Conservation (phyloP, 2,797 vertebrate genomes). For the Artibeus jamaicensis region DNA sequence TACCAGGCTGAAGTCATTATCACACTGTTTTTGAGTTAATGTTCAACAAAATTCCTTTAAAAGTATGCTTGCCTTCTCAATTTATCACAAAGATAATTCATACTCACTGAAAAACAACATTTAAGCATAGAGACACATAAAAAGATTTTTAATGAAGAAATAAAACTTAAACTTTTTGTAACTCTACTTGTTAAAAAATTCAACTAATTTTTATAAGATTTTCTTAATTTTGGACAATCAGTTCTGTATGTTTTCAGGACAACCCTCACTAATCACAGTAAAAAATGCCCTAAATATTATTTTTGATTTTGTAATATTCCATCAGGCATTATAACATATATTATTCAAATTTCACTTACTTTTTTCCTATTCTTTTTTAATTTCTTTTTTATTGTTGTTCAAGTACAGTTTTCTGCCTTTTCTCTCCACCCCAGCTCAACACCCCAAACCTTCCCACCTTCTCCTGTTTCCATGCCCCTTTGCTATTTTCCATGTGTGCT, state of each 20-base stretch:
- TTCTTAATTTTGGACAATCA: neutral
- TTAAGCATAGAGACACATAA: neutral
- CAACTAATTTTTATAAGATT: neutral
- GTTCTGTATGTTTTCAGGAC: neutral
- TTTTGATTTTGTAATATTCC: neutral
- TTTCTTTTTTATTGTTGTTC: too few species aligned
- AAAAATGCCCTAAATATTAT: neutral
- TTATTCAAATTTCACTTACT: neutral
- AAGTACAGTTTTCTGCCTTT: too few species aligned
- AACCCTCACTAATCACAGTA: neutral
- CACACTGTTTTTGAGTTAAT: neutral
- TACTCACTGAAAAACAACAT: neutral
- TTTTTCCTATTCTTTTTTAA: neutral
- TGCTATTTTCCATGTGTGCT: too few species aligned
- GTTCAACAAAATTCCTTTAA: neutral
- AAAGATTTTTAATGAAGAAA: neutral
- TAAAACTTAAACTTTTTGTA: neutral
- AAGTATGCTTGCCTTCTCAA: neutral
- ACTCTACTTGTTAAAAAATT: neutral
- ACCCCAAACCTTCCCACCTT: too few species aligned
- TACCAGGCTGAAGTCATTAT: neutral
- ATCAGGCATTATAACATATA: neutral
- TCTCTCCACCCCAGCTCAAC: too few species aligned
- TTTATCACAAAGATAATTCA: neutral
- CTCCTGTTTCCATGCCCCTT: too few species aligned